phyloP scores from a whole-genome alignment of 2,113 vertebrate species.

The Oryzias celebensis region DNA sequence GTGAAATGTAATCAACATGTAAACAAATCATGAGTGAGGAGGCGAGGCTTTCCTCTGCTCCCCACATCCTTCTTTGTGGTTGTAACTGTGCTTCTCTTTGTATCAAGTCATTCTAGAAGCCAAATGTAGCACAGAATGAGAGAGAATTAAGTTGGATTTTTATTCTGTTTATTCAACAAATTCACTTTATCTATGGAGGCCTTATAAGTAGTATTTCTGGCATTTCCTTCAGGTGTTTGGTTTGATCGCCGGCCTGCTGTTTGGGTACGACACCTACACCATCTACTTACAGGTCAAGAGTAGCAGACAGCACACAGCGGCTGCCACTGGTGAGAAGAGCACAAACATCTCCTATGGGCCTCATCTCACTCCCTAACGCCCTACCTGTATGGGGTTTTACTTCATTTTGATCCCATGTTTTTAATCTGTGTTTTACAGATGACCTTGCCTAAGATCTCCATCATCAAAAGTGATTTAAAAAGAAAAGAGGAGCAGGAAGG shows the following conservation, averaged over 20 bases:
- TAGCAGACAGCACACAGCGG: conserved; percentile 46
- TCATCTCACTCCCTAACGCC: neutral
- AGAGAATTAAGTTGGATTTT: too few relatives aligned
- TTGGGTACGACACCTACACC: conserved; percentile 73
- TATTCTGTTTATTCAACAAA: neutral
- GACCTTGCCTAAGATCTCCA: conserved; percentile 54
- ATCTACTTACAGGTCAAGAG: conserved; percentile 55
- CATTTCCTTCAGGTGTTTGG: conserved; percentile 71
- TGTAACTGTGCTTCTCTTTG: neutral
- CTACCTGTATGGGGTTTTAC: neutral
- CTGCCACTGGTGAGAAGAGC: conserved; percentile 55
- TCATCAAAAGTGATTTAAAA: conserved; percentile 16
- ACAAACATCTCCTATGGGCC: rapidly evolving
- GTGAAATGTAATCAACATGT: too few relatives aligned
- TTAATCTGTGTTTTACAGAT: conserved; percentile 48
- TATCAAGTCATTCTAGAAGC: neutral
- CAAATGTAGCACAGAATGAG: neutral
- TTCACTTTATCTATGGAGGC: neutral
- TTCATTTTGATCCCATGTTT: neutral
- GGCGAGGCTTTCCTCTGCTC: neutral
- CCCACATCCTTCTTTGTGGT: neutral
- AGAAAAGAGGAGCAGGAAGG: conserved; percentile 27
- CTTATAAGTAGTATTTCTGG: neutral
- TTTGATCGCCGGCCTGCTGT: conserved; percentile 70
- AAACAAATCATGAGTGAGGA: neutral